Base-by-base conservation (phyloP, 2,888 invertebrate genomes). In the Heteromurus nitidus region DNA sequence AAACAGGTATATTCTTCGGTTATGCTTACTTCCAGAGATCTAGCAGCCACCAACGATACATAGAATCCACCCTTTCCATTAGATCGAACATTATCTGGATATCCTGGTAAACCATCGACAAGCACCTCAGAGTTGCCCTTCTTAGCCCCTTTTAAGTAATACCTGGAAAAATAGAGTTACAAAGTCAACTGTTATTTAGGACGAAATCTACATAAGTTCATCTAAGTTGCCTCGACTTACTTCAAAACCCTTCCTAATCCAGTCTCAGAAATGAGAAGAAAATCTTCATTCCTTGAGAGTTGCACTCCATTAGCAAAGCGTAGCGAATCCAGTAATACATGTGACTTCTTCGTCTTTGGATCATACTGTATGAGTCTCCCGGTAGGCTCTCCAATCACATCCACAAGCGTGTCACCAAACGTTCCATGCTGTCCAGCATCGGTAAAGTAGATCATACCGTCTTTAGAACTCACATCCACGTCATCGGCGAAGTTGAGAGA, bases 221-320 rank as follows among this genome's bases (percentile, higher is more conserved):
- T 47, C n/a, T n/a, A n/a, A n/a, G n/a, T n/a, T n/a, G n/a, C n/a
- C n/a, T n/a, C 22, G 16, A 65, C 85, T 84, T 88, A 90, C 90
- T 95, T 94, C 3, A 91, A 88, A 18, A 98, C 90, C 84, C 95
- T 92, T 72, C 91, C 91, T 2, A 89, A 90, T 2, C 89, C 88
- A 0, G 94, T 93, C 90, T 99, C 98, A 1, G 93, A 90, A 0
- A 97, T 92, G 24, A 98, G 89, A 2, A 98, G 88, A 88, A 94
- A 96, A 82, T 95, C 93, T 88, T 95, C 94, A 87, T 96, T 93
- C 3, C 93, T 92, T 11, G 96, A 95, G 0, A 98, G 88, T 68
- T 91, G 93, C 26, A 99, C 89, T 18, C 98, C 98, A 89, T 99
- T 99, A 0, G 98, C 92, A 89, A 97, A 97, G 89, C 92, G 93